Evolutionary conservation across 2,113 vertebrate species (phyloP), one percentile per base, ranked within the genome.

Genomic region (Cathartes aura): DNA sequence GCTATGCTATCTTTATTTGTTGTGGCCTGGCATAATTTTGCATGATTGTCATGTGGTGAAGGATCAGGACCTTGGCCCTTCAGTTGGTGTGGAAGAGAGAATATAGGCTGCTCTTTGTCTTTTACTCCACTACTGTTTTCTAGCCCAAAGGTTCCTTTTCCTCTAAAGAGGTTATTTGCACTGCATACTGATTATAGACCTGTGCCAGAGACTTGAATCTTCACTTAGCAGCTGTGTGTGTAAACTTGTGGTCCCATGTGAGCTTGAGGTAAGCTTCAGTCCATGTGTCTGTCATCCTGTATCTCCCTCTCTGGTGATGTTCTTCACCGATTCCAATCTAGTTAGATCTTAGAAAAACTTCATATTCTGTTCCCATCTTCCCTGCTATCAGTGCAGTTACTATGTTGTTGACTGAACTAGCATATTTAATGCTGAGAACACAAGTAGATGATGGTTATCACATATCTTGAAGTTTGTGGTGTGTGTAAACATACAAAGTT

Each of bases 391-490:
- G 27, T 70, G 36, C 16, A 83, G 36, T 83, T 72, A 15, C 16
- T 30, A 0, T 29, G 19, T 29, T 29, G 15, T 89, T 89, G 75
- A 26, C 36, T 42, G 52, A 92, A 22, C 21, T 47, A 26, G 9
- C 0, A 1, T 24, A 11, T 59, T 47, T 88, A 24, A 58, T 52
- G 40, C 40, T 16, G 16, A 62, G 50, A 66, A 32, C 27, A 53
- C 29, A 32, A n/a, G 21, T 42, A 55, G 56, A 9, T 29, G 43
- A 14, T 68, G 43, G 4, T 68, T 68, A 30, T 60, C 9, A 2
- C 0, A 0, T 32, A 16, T 13, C 24, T 34, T 66, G 47, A 53
- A 45, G 20, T 67, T 58, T 68, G 56, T 75, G 34, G 12, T 89
- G 15, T 68, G 42, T 43, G 43, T 76, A 26, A 72, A 24, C 24